These are phyloP conservation scores for Itoplectis maculator DNA, from an alignment of 2,888 invertebrate genomes.

Conservation along the genomic window DNA sequence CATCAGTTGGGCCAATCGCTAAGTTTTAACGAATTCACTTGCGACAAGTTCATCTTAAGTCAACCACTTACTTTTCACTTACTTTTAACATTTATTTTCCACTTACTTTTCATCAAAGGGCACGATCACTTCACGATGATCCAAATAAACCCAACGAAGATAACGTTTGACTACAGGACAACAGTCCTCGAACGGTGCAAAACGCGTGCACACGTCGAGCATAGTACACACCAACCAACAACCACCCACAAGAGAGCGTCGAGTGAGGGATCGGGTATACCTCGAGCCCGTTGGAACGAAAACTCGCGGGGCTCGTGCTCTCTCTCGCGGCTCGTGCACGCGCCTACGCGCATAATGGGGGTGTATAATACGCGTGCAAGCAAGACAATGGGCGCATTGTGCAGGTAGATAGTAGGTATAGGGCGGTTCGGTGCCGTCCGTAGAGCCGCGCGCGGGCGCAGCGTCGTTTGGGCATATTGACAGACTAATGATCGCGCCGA, in stretches of 20 bases:
- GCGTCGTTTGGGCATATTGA: constrained; percentile 84
- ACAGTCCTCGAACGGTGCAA: constrained; percentile 37
- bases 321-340: constrained; percentile 78
- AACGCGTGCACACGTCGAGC: constrained; percentile 48
- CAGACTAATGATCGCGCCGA: constrained; percentile 84
- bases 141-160: constrained; percentile 16
- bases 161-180: constrained; percentile 15
- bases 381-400: constrained; percentile 84
- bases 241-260: constrained; percentile 49
- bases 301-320: constrained; percentile 66
- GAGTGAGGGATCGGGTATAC: constrained; percentile 17
- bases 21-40: no score
- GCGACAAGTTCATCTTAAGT: no score
- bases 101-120: neutral
- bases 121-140: constrained; percentile 3
- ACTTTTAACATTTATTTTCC: no score
- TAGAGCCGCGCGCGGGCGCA: constrained; percentile 72
- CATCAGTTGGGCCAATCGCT: no score
- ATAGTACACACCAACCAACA: constrained; percentile 60
- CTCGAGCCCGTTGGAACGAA: constrained; percentile 44
- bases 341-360: constrained; percentile 83
- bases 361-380: constrained; percentile 82
- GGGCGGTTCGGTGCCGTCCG: constrained; percentile 71
- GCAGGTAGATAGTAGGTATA: constrained; percentile 81
- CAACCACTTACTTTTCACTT: no score